Evolutionary conservation across 2,888 invertebrate genomes (phyloP).

Genomic region (Pelosia muscerda): DNA sequence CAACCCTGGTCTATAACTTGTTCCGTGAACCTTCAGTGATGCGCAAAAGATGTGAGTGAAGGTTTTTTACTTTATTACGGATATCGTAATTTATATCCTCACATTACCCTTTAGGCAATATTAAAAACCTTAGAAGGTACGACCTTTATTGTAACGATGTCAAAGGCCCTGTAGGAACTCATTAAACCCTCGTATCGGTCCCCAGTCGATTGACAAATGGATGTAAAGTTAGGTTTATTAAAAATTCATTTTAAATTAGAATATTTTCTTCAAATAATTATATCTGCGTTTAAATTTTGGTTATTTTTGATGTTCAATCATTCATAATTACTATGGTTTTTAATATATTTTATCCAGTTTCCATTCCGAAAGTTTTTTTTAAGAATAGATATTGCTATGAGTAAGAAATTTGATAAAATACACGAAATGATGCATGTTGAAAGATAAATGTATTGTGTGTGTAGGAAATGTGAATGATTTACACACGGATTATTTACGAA

Average conservation of each 20-base stretch:
- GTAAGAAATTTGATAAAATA: too few species aligned
- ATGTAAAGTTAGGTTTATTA: conserved; percentile 31
- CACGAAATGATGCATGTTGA: too few species aligned
- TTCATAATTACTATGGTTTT: conserved; percentile 6
- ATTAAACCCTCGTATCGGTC: conserved; percentile 37
- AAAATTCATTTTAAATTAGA: conserved; percentile 36
- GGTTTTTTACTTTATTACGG: conserved; percentile 32
- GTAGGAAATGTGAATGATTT: too few species aligned
- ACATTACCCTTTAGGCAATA: conserved; percentile 33
- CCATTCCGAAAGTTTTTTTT: neutral
- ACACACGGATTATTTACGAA: too few species aligned
- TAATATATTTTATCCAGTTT: neutral
- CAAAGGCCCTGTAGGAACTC: conserved; percentile 42
- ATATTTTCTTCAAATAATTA: conserved; percentile 10
- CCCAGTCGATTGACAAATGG: conserved; percentile 42
- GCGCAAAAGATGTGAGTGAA: conserved; percentile 24
- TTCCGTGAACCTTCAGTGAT: conserved; percentile 7
- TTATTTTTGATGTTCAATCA: conserved; percentile 18
- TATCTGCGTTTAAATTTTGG: neutral
- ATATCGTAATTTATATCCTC: conserved; percentile 28
- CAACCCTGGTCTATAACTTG: too few species aligned
- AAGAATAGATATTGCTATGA: too few species aligned
- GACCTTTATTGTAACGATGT: conserved; percentile 35
- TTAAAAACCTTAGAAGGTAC: conserved; percentile 40
- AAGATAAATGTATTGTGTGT: too few species aligned